Conservation (phyloP, 2,113 vertebrate genomes). For the Psophia crepitans region DNA sequence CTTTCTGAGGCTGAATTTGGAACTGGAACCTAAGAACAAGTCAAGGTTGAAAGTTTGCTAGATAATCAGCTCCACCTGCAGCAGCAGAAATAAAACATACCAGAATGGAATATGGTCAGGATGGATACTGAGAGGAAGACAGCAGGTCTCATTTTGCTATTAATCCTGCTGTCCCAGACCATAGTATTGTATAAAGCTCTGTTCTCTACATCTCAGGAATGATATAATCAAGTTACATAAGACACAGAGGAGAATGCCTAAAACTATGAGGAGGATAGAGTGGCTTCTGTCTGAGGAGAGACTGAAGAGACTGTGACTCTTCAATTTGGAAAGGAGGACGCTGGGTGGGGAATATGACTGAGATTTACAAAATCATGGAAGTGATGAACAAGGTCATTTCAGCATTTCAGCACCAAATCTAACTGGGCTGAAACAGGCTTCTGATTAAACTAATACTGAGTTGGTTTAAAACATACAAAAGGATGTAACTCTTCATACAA, state of each 20-base stretch:
- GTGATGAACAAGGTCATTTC: background rate
- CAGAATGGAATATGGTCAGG: background rate
- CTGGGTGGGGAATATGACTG: background rate
- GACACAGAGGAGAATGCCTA: background rate
- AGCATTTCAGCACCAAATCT: background rate
- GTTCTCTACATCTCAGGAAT: background rate
- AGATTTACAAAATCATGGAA: background rate
- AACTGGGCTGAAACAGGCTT: background rate
- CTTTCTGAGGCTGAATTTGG: background rate
- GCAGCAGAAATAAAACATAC: background rate
- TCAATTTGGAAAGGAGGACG: background rate
- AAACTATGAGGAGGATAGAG: background rate
- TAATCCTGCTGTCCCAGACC: background rate
- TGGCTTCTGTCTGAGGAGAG: background rate
- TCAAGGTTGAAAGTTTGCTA: background rate
- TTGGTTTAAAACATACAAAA: background rate
- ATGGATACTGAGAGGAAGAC: background rate
- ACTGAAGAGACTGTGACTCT: background rate
- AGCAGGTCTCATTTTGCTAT: background rate
- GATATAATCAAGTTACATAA: background rate
- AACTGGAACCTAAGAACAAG: background rate
- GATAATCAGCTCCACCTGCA: background rate
- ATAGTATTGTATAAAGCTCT: background rate
- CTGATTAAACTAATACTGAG: background rate
- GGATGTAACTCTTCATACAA: background rate